These are phyloP conservation scores for Ophioninae sp. DNA, from an alignment of 2,888 invertebrate species.

Conservation along the genomic window DNA sequence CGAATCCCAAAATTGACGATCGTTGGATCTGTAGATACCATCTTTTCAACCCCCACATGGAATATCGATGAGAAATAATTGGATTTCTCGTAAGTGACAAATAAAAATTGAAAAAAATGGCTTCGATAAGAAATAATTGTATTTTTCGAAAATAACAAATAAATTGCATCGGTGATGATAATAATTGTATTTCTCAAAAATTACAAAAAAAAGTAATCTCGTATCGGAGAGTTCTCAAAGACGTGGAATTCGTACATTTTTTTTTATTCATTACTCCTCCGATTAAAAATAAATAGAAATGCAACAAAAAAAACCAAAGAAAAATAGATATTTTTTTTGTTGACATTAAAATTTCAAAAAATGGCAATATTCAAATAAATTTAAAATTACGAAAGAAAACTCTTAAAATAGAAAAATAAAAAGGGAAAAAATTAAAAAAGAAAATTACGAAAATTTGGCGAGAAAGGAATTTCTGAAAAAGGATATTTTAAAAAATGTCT, in stretches of 20 bases:
- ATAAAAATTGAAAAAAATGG: background rate
- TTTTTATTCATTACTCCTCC: background rate
- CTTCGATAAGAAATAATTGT: background rate
- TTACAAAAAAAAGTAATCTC: background rate
- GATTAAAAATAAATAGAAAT: background rate
- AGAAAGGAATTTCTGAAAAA: too few species aligned
- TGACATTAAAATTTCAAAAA: too few species aligned
- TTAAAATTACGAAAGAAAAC: background rate
- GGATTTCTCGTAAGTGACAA: background rate
- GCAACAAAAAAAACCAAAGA: background rate
- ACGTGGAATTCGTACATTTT: background rate
- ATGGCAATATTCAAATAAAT: too few species aligned
- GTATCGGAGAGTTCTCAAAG: too few species aligned
- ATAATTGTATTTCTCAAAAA: background rate
- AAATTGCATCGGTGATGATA: too few species aligned
- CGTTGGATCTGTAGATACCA: background rate
- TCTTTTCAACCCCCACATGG: background rate
- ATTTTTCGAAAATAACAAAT: background rate
- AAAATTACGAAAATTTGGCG: background rate
- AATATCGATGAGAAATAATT: background rate
- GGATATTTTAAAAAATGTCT: background rate
- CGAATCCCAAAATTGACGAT: background rate
- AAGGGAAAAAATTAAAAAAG: background rate
- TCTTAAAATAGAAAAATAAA: background rate
- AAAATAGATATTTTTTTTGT: too few species aligned